Evolutionary conservation across 1,140 invertebrate species (phyloP).

Genomic region (Charaxes varanes): DNA sequence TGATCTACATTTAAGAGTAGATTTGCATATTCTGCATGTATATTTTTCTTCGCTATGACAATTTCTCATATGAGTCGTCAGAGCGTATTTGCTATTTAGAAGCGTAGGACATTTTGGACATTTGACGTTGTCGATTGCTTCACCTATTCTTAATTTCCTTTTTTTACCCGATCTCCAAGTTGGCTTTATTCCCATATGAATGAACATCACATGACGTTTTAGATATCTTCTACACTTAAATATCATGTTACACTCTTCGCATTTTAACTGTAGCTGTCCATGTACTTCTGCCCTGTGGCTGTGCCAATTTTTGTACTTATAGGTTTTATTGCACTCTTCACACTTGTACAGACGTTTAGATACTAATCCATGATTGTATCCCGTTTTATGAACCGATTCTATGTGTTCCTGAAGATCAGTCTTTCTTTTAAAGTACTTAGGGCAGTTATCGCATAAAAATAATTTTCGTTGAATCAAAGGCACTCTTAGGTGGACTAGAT

Average conservation of each 20-base stretch:
- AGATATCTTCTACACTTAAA: conserved; percentile 24
- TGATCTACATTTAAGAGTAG: conserved; percentile 25
- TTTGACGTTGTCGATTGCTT: too few relatives aligned
- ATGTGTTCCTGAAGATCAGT: conserved; percentile 12
- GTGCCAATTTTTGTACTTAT: conserved; percentile 24
- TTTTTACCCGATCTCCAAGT: not conserved
- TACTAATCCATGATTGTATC: not conserved
- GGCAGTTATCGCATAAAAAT: conserved; percentile 15
- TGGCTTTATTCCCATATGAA: conserved; percentile 12
- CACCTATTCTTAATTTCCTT: too few relatives aligned
- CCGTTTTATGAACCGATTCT: conserved; percentile 1
- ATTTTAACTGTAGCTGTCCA: not conserved
- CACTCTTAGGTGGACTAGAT: conserved; percentile 13
- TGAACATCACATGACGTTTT: conserved; percentile 17
- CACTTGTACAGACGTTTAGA: conserved; percentile 16
- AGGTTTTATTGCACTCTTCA: conserved; percentile 25
- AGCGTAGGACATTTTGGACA: conserved; percentile 15
- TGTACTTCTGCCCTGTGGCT: conserved; percentile 28
- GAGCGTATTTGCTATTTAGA: conserved; percentile 10
- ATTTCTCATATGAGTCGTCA: conserved; percentile 23
- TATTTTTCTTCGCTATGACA: conserved; percentile 22
- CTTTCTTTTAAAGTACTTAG: conserved; percentile 8
- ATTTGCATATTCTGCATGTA: conserved; percentile 27
- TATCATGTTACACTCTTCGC: conserved; percentile 8
- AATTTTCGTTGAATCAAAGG: conserved; percentile 7